Evolutionary conservation across 2,113 vertebrate genomes (phyloP).

Genomic region (Notechis scutatus): DNA sequence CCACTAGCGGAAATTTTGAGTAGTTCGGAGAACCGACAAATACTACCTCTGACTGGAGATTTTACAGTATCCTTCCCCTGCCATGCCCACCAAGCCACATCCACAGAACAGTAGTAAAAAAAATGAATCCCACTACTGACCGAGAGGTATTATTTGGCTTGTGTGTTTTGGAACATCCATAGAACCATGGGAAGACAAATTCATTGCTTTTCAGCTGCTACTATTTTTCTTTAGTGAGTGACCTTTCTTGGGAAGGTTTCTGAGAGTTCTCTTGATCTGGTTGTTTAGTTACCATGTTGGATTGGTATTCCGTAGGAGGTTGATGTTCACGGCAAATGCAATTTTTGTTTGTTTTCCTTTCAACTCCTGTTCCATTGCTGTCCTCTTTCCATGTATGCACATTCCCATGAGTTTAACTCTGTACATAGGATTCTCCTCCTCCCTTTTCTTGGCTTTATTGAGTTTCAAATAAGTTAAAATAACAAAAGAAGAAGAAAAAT

Average conservation of each 20-base stretch:
- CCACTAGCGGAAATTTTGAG: too few species aligned
- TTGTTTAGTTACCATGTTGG: neutral
- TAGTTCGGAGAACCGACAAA: too few species aligned
- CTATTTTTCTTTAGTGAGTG: neutral
- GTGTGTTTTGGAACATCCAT: neutral
- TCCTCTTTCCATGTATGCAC: neutral
- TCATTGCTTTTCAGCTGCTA: neutral
- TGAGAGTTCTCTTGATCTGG: neutral
- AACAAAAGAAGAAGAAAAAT: neutral
- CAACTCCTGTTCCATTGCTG: neutral
- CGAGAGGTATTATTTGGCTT: neutral
- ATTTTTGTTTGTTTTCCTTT: neutral
- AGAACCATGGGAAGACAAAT: neutral
- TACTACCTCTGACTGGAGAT: too few species aligned
- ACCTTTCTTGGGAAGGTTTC: neutral
- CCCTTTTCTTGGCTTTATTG: neutral
- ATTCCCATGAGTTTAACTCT: neutral
- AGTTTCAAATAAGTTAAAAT: neutral
- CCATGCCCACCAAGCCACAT: too few species aligned
- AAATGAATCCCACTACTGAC: too few species aligned
- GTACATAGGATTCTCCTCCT: neutral
- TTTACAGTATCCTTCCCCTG: too few species aligned
- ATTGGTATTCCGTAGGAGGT: neutral
- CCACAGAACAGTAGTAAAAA: too few species aligned
- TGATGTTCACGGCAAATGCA: neutral